A percentile compares a stretch with the other conserved stretches of the same genome.
These are phyloP conservation scores for Protonibea diacanthus DNA, from an alignment of 2,797 vertebrate species.

Conservation along the genomic window DNA sequence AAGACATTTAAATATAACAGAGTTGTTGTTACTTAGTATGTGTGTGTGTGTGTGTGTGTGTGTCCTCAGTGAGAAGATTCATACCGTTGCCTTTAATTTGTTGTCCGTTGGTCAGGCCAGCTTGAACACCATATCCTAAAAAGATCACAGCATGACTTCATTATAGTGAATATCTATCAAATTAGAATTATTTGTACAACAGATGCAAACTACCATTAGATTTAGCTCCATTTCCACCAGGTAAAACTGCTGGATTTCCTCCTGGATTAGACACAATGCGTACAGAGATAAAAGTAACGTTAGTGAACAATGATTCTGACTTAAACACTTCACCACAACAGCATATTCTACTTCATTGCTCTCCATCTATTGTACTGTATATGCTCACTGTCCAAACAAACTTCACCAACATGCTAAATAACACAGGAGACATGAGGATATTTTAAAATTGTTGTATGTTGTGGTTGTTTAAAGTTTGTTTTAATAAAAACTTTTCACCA, in stretches of 20 bases:
- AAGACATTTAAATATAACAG: neutral
- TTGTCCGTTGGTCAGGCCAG: constrained; percentile 40
- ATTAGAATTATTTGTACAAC: neutral
- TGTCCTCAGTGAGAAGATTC: neutral
- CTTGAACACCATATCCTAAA: constrained; percentile 63
- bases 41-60: neutral
- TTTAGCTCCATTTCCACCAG: constrained; percentile 57
- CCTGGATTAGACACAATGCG: constrained; percentile 38
- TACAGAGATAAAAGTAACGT: neutral
- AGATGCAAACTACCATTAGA: constrained; percentile 48
- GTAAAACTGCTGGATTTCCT: constrained; percentile 52
- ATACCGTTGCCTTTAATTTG: constrained; percentile 64
- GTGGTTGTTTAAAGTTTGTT: no score
- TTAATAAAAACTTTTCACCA: no score
- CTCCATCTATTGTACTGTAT: no score
- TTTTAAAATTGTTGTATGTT: no score
- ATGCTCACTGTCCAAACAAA: no score
- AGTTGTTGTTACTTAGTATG: neutral
- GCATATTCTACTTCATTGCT: no score
- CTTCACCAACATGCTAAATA: no score
- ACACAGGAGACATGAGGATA: no score
- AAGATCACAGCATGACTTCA: neutral
- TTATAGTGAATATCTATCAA: neutral
- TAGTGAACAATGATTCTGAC: no score
- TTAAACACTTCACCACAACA: neutral